phyloP scores from a whole-genome alignment of 2,113 vertebrate genomes.

The rat (Rattus norvegicus) region DNA sequence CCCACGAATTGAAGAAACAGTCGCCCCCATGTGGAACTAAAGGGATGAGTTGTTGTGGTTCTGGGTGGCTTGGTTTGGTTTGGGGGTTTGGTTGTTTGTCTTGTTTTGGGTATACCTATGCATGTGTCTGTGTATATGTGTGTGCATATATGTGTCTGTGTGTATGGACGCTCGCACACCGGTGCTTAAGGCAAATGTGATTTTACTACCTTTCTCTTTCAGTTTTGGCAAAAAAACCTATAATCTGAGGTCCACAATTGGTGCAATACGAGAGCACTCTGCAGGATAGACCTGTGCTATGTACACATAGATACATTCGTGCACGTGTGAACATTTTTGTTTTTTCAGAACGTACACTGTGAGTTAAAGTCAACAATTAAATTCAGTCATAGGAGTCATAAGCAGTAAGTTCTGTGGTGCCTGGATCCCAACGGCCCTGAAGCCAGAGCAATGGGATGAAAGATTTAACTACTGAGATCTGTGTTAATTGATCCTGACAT shows the following conservation, averaged over 20 bases:
- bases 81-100: not conserved
- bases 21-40: conserved; percentile 85
- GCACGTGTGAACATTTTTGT: not conserved
- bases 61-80: not conserved
- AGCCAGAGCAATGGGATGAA: not conserved
- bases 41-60: not conserved
- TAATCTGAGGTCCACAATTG: conserved; percentile 50
- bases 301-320: not conserved
- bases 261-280: conserved; percentile 41
- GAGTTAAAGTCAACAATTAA: conserved; percentile 57
- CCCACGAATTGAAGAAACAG: conserved; percentile 87
- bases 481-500: conserved; percentile 24
- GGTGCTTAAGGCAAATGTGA: not conserved
- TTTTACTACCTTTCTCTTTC: conserved; percentile 60
- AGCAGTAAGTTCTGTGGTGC: not conserved
- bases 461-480: conserved; percentile 20
- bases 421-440: conserved; percentile 9
- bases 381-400: conserved; percentile 34
- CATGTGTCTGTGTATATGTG: too few relatives aligned
- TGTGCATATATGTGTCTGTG: not conserved
- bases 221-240: conserved; percentile 57
- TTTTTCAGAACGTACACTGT: conserved; percentile 35
- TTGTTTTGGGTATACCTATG: not conserved
- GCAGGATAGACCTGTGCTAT: not conserved
- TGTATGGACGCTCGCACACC: too few relatives aligned